Percentiles rank a stretch among this genome's conserved stretches.
phyloP scores from a whole-genome alignment of 2,797 vertebrate species.

The Siniperca undulata region DNA sequence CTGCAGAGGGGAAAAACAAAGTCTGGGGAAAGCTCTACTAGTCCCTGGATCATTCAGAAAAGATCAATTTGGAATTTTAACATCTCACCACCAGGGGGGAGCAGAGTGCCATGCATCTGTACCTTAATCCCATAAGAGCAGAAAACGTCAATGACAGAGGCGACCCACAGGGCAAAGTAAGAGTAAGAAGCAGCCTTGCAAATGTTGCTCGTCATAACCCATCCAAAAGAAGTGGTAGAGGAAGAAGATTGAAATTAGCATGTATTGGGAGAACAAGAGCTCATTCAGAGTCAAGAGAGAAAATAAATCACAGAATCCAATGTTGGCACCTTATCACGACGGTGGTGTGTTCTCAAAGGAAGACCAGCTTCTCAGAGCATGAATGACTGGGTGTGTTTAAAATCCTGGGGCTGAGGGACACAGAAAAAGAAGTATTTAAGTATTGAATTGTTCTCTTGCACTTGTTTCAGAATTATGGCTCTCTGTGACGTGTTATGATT shows the following conservation, averaged over 20 bases:
- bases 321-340: slow-evolving; percentile 67
- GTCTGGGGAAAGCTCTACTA: background rate
- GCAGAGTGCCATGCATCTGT: slow-evolving; percentile 51
- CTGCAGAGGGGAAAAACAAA: slow-evolving; percentile 47
- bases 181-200: slow-evolving; percentile 48
- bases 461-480: background rate
- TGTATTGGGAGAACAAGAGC: slow-evolving; percentile 51
- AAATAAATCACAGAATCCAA: slow-evolving; percentile 45
- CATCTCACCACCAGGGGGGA: slow-evolving; percentile 71
- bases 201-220: slow-evolving; percentile 24
- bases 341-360: slow-evolving; percentile 33
- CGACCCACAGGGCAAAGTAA: slow-evolving; percentile 55
- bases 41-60: slow-evolving; percentile 8
- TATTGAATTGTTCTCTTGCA: background rate
- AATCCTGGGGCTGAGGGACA: slow-evolving; percentile 87
- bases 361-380: slow-evolving; percentile 85
- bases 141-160: slow-evolving; percentile 43
- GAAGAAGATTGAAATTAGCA: slow-evolving; percentile 39
- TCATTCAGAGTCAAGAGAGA: slow-evolving; percentile 56
- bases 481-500: background rate
- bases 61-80: slow-evolving; percentile 25
- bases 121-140: slow-evolving; percentile 43
- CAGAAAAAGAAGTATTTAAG: slow-evolving; percentile 18
- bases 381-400: slow-evolving; percentile 98
- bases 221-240: background rate